Evolutionary conservation across 2,113 vertebrate genomes (phyloP), one percentile per base, ranked within the genome.

Genomic region (Phainopepla nitens): DNA sequence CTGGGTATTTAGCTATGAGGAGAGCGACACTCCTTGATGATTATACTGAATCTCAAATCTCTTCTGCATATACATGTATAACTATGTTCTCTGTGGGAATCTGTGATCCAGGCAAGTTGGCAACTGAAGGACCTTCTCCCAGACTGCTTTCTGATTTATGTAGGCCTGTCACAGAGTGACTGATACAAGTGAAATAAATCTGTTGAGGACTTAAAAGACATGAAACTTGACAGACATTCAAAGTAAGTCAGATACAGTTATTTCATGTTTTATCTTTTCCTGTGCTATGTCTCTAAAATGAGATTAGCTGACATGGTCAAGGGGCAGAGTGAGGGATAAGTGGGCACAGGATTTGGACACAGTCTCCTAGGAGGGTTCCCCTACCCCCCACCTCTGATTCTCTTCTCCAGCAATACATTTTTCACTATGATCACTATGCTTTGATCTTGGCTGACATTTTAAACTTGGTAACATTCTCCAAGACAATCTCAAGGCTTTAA

Each of bases 361-460:
- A 51, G 54, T 69, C 61, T 82, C 54, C 22, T 88, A 83, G 33
- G 90, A 84, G 76, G 85, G 28, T 23, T 75, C 42, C 92, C 60
- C 83, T 82, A 23, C 3, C n/a, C 29, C 36, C 70, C 44, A 70
- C 41, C 31, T 87, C 88, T 17, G 11, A 94, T 82, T 93, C 66
- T 78, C 25, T 89, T 66, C 94, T 91, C 86, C 77, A 96, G 57
- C n/a, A 94, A 81, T 23, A 58, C 24, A 89, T 95, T 95, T 96
- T 89, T 87, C 60, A 61, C 62, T 75, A 42, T 65, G 77, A 89
- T 81, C 57, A 47, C 57, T 68, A 62, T 51, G 72, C 53, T 96
- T 97, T 95, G 84, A 97, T 82, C 68, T 83, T 82, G 56, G 57
- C 33, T 97, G 94, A 94, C 96, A 92, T 96, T 97, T 98, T 96